phyloP scores from a whole-genome alignment of 2,797 vertebrate genomes.

The Myotis findleyi region DNA sequence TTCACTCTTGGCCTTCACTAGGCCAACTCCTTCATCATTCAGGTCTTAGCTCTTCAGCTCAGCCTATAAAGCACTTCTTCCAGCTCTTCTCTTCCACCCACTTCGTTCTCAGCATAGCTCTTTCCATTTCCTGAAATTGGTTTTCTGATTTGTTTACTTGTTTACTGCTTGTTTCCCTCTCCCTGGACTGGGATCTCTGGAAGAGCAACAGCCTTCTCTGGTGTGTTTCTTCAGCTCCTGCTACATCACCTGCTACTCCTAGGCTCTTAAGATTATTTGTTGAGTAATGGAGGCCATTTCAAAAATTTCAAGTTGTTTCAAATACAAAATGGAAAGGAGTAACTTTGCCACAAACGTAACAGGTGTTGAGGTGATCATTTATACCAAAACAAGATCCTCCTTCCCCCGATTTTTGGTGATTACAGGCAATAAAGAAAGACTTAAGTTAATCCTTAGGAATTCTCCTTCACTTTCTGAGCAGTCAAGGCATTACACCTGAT shows the following conservation, averaged over 20 bases:
- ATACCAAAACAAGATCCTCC: background rate
- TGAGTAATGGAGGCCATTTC: background rate
- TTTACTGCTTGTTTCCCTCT: constrained; percentile 4
- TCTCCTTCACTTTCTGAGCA: background rate
- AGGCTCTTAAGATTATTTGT: background rate
- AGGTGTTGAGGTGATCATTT: constrained; percentile 12
- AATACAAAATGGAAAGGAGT: constrained; percentile 20
- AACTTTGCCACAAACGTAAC: background rate
- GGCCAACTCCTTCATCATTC: background rate
- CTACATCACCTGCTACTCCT: background rate
- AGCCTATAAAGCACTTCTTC: background rate
- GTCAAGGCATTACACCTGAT: constrained; percentile 22
- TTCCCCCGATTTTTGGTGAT: constrained; percentile 39
- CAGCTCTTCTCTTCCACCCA: background rate
- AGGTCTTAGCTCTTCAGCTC: background rate
- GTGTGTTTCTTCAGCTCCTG: background rate
- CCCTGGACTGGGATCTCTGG: background rate
- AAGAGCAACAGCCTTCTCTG: background rate
- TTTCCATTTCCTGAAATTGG: background rate
- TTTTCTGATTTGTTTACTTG: background rate
- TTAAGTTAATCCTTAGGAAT: background rate
- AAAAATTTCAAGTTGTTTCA: background rate
- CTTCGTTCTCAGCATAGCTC: background rate
- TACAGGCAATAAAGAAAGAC: background rate
- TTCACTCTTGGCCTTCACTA: background rate